Base-by-base conservation (phyloP, 2,888 invertebrate genomes). In the Drosophila sordidula region DNA sequence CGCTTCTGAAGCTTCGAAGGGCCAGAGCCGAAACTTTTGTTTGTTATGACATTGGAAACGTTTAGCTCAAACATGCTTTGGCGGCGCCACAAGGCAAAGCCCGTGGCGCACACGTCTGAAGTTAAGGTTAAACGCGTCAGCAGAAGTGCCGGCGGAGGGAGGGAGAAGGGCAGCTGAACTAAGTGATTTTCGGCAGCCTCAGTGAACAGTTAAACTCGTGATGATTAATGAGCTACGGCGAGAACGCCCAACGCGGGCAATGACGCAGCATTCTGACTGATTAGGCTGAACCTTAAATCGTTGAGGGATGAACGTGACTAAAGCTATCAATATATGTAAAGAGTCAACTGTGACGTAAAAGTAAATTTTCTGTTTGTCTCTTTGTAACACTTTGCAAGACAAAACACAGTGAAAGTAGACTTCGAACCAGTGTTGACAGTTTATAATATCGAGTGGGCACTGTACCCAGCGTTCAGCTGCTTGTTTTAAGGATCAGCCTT, bases 41-140 rank as follows among this genome's bases (percentile, higher is more conserved):
- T 68, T 61, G 32, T 38, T 65, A 46, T 78, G 75, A 69, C 78
- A 76, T 76, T 76, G 75, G 49, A 38, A 62, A 47, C 50, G 62
- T 56, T 68, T 59, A 59, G 45, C 52, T 70, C 68, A 67, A 68
- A 68, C 58, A 68, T 49, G 44, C 58, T 58, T 62, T 74, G 61
- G 54, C 71, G 80, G 51, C 69, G 79, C 66, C 64, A 58, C 69
- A 71, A 74, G 59, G 75, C 49, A 61, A 79, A 59, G 36, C 56
- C 44, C 46, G 47, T 66, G 66, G 51, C 64, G 58, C 54, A 68
- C 38, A 57, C 49, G 51, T 51, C 49, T 42, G 50, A 12, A 58
- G 39, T 45, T 72, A 59, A 67, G 67, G 62, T 63, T 77, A 70
- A 50, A 34, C 25, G 29, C 25, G 44, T 42, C 11, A n/a, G 29